Conservation (phyloP, 2,797 vertebrate species). For the Danio kyathit region DNA sequence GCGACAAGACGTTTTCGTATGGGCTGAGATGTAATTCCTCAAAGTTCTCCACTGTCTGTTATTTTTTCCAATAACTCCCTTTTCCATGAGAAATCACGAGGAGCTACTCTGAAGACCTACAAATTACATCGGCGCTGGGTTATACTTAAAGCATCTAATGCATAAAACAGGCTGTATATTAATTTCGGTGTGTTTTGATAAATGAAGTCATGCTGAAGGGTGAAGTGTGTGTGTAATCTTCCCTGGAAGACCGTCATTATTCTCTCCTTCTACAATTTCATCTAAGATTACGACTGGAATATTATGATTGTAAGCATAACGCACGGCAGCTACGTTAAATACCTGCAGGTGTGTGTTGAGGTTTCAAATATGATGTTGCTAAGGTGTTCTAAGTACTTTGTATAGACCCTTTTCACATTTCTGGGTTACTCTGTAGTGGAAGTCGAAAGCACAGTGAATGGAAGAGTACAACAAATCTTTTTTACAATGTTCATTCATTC, state of each 20-base stretch:
- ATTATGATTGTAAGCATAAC: background rate
- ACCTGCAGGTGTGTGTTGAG: constrained; percentile 3
- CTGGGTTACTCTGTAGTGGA: no score
- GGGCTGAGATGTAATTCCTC: constrained; percentile 44
- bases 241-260: background rate
- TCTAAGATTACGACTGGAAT: constrained; percentile 7
- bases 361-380: background rate
- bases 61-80: constrained; percentile 47
- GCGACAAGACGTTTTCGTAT: constrained; percentile 35
- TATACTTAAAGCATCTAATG: constrained; percentile 37
- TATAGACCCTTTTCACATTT: no score
- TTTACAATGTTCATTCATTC: no score
- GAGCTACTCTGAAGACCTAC: constrained; percentile 35
- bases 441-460: no score
- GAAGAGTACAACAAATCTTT: no score
- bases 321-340: constrained; percentile 5
- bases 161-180: constrained; percentile 34
- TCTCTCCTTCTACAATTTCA: constrained; percentile 19
- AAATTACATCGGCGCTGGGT: constrained; percentile 28
- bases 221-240: constrained; percentile 12
- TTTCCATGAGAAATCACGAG: constrained; percentile 52
- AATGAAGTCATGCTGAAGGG: constrained; percentile 36
- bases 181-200: constrained; percentile 30
- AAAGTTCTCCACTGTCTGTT: constrained; percentile 36
- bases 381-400: background rate